A percentile compares a stretch with the other conserved stretches of the same genome.
Evolutionary conservation across 2,113 vertebrate species (phyloP).

Genomic region (Ranitomeya variabilis): DNA sequence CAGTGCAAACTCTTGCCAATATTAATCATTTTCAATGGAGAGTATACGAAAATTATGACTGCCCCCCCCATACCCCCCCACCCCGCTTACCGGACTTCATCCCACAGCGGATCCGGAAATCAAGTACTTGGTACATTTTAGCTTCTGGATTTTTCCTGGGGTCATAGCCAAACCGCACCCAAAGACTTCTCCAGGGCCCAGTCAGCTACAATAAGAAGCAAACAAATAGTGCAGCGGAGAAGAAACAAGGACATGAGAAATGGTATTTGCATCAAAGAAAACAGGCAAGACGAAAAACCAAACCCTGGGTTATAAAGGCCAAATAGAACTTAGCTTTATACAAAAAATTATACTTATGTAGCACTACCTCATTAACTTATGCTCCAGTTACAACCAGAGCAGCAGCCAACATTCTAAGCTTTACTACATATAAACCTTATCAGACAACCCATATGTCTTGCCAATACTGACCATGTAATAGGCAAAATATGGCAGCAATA

Average conservation of each 20-base stretch:
- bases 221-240: neutral
- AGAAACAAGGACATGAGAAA: neutral
- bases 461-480: constrained; percentile 92
- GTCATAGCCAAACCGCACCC: constrained; percentile 91
- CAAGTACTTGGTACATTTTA: constrained; percentile 93
- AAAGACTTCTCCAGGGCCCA: constrained; percentile 95
- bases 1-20: neutral
- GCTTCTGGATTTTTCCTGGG: constrained; percentile 83
- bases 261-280: neutral
- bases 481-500: constrained; percentile 84
- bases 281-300: neutral
- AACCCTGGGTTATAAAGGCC: no score
- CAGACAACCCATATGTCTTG: neutral
- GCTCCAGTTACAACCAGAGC: neutral
- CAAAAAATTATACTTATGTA: neutral
- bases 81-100: constrained; percentile 85
- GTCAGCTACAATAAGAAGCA: constrained; percentile 79
- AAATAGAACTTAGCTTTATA: no score
- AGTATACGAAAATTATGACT: neutral
- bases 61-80: no score
- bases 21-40: neutral
- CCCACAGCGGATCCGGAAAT: constrained; percentile 95
- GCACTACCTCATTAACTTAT: neutral
- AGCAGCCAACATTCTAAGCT: neutral
- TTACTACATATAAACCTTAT: no score